phyloP scores from a whole-genome alignment of 2,888 invertebrate genomes.

The Drosophila lutescens region DNA sequence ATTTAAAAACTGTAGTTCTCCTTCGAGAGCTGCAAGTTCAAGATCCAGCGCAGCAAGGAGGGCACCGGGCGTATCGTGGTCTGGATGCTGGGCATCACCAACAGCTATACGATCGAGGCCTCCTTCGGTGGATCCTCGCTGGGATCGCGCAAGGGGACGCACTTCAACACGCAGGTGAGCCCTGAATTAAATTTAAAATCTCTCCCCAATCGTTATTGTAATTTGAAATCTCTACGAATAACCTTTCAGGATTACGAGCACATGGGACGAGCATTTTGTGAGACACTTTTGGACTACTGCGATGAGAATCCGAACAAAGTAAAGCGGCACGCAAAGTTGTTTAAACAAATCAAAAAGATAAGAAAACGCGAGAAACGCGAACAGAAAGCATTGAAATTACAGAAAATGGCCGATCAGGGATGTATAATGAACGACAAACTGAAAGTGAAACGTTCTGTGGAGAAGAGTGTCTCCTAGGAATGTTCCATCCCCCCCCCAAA shows the following conservation, averaged over 20 bases:
- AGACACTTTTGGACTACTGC: constrained; percentile 95
- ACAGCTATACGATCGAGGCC: constrained; percentile 98
- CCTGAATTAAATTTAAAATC: too few relatives aligned
- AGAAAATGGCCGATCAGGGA: constrained; percentile 84
- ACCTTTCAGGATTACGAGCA: constrained; percentile 86
- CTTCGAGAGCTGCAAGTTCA: constrained; percentile 96
- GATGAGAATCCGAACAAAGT: constrained; percentile 93
- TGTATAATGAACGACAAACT: constrained; percentile 83
- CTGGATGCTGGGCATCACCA: constrained; percentile 97
- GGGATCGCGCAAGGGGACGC: constrained; percentile 92
- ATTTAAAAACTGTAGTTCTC: constrained; percentile 87
- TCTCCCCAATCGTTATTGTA: neutral
- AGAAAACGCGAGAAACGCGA: constrained; percentile 84
- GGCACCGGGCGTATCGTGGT: constrained; percentile 97
- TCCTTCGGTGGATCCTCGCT: constrained; percentile 96
- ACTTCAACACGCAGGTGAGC: constrained; percentile 89
- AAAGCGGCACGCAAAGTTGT: constrained; percentile 83
- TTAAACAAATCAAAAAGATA: constrained; percentile 84
- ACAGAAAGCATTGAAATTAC: constrained; percentile 84
- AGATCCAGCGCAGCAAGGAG: constrained; percentile 96
- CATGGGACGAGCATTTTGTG: constrained; percentile 95
- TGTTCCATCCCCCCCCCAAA: constrained; percentile 9
- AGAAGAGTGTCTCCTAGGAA: constrained; percentile 82
- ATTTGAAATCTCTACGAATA: neutral
- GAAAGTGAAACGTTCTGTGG: constrained; percentile 80